Conservation (phyloP, 1,140 invertebrate genomes). For the Brachionus paranguensis region DNA sequence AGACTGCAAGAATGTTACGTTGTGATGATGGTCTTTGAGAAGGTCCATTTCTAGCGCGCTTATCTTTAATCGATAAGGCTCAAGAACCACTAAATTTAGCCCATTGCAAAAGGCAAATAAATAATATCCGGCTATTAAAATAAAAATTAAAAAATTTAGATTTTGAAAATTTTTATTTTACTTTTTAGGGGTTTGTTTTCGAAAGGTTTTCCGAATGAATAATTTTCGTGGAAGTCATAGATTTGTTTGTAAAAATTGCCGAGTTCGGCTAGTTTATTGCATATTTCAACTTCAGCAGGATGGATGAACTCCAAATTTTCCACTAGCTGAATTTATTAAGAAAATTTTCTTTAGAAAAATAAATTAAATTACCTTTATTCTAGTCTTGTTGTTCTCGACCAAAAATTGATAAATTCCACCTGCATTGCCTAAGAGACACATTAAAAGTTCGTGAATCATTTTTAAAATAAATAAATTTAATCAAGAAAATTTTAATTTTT, state of each 20-base stretch:
- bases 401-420: conserved; percentile 23
- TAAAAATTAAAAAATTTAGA: background rate
- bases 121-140: conserved; percentile 10
- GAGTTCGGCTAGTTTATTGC: conserved; percentile 21
- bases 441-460: conserved; percentile 35
- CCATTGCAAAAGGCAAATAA: conserved; percentile 15
- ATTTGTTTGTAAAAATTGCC: conserved; percentile 25
- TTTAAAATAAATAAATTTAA: background rate
- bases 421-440: conserved; percentile 11
- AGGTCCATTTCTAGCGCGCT: conserved; percentile 1
- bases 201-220: background rate
- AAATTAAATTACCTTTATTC: background rate
- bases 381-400: background rate
- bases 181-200: background rate
- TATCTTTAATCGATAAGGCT: background rate
- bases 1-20: conserved; percentile 32
- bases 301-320: conserved; percentile 39
- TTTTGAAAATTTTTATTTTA: background rate
- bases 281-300: conserved; percentile 37
- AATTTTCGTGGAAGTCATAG: background rate
- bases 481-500: background rate
- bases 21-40: conserved; percentile 33
- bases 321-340: background rate
- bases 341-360: background rate
- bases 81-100: background rate